Percentiles rank a stretch among this genome's conserved stretches.
Conservation (phyloP, 2,797 vertebrate genomes). For the Melanotaenia pygmaea region DNA sequence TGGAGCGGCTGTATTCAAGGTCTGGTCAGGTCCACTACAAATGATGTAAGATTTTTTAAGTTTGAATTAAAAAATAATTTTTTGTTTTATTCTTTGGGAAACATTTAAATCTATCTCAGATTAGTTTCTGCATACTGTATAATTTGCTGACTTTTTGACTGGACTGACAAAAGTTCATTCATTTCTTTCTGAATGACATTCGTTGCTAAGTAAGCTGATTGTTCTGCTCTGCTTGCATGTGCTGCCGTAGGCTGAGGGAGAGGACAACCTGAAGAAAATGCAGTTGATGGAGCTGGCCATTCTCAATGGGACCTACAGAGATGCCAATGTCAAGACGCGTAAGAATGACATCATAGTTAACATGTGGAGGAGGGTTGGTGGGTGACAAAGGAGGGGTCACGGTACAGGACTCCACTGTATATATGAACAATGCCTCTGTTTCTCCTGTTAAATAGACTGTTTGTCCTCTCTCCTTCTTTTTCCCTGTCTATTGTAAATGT, state of each 20-base stretch:
- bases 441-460: slow-evolving; percentile 65
- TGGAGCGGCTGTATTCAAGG: slow-evolving; percentile 21
- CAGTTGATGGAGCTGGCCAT: slow-evolving; percentile 99
- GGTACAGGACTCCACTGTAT: slow-evolving; percentile 75
- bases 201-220: slow-evolving; percentile 42
- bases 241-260: slow-evolving; percentile 91
- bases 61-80: not conserved
- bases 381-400: slow-evolving; percentile 61
- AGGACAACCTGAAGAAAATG: slow-evolving; percentile 99
- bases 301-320: slow-evolving; percentile 98
- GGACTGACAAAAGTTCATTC: slow-evolving; percentile 24
- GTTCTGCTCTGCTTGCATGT: slow-evolving; percentile 50
- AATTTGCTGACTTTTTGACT: slow-evolving; percentile 34
- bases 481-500: slow-evolving; percentile 66
- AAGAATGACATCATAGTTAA: slow-evolving; percentile 82
- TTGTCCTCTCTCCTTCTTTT: slow-evolving; percentile 63
- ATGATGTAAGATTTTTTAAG: not conserved
- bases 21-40: slow-evolving; percentile 4
- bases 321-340: slow-evolving; percentile 99
- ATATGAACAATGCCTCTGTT: slow-evolving; percentile 72
- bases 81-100: not conserved
- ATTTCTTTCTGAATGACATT: slow-evolving; percentile 24
- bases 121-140: slow-evolving; percentile 9
- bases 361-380: slow-evolving; percentile 66
- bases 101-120: not conserved